Evolutionary conservation across 2,888 invertebrate species (phyloP), one percentile per base, ranked within the genome.

Genomic region (Malacosoma neustria): DNA sequence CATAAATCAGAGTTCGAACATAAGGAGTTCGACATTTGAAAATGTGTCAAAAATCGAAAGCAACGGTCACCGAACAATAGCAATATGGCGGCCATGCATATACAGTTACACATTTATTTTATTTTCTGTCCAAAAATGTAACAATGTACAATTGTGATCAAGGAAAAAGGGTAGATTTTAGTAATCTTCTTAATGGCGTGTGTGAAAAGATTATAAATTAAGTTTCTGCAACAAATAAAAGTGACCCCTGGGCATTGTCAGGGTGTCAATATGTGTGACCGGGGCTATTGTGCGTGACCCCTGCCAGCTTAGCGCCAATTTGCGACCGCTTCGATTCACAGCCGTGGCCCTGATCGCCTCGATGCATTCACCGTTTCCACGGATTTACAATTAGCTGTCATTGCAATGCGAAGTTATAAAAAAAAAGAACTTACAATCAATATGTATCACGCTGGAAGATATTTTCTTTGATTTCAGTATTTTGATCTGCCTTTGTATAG

Each of bases 141-240:
- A 82, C 84, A 85, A 82, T 80, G 71, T 75, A 59, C 80, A 71
- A 85, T 80, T 81, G 82, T 80, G 76, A 72, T 72, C 67, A 72
- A 65, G 71, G 71, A 65, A 81, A 84, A 86, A 85, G 84, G 85
- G 85, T 84, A 81, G 74, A 74, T 77, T 77, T 77, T 73, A 55
- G 82, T 85, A 85, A 85, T 84, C 85, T 85, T 72, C 85, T 84
- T 85, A 84, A 85, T 84, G 81, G 84, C 70, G 72, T 82, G 81
- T 84, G 82, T 84, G 82, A 85, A 84, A 81, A 87, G 87, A 87
- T 87, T 87, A 86, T 86, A 85, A 85, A 84, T 86, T 85, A 85
- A 85, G 84, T 85, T 84, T 82, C 77, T 77, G 79, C 72, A 77
- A 82, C 86, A 84, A 86, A 86, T 85, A 85, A 84, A 86, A 80